A percentile compares a stretch with the other conserved stretches of the same genome.
These are phyloP conservation scores for Pristis pectinata DNA, from an alignment of 2,797 vertebrate species.

Conservation along the genomic window DNA sequence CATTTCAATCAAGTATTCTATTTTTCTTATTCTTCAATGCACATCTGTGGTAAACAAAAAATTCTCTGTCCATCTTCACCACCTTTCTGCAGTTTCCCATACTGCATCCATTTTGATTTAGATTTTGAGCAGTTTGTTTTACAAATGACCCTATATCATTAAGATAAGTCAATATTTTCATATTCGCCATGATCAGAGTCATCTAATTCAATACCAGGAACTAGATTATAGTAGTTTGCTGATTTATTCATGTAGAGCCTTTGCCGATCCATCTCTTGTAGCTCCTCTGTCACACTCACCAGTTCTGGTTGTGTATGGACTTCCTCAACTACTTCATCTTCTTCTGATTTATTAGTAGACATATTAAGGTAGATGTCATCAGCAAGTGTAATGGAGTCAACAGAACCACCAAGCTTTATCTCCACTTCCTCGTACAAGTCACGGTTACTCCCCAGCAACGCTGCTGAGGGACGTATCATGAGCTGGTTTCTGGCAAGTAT, in stretches of 20 bases:
- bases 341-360: conserved; percentile 47
- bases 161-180: conserved; percentile 69
- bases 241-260: conserved; percentile 78
- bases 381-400: conserved; percentile 52
- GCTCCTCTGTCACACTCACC: conserved; percentile 73
- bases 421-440: conserved; percentile 81
- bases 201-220: conserved; percentile 76
- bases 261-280: conserved; percentile 75
- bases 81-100: not conserved
- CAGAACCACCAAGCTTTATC: conserved; percentile 60
- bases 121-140: not conserved
- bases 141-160: not conserved
- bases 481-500: conserved; percentile 62
- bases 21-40: not conserved
- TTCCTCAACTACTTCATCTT: conserved; percentile 37
- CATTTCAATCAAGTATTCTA: not conserved
- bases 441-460: conserved; percentile 60
- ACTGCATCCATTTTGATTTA: not conserved
- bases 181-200: conserved; percentile 81
- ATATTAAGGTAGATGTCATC: not conserved
- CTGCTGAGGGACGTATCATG: conserved; percentile 56
- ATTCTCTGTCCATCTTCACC: not conserved
- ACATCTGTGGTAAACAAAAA: not conserved
- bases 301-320: conserved; percentile 63
- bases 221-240: conserved; percentile 79